A percentile compares a stretch with the other conserved stretches of the same genome.
phyloP scores from a whole-genome alignment of 1,140 invertebrate species.

The Arion vulgaris region DNA sequence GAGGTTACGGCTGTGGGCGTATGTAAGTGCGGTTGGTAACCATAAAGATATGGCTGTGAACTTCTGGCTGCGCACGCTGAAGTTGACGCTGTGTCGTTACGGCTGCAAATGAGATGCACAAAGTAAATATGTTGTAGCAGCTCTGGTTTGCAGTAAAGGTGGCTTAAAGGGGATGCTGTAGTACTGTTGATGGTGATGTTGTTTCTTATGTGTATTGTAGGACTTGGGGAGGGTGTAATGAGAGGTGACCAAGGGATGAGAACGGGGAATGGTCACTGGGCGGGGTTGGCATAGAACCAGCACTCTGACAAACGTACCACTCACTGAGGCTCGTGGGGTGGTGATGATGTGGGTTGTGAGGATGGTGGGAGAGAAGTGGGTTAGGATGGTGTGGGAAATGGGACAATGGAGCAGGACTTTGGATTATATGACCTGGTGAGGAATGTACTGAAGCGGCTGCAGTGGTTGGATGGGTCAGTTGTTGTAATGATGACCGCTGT shows the following conservation, averaged over 20 bases:
- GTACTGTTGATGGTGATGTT: background rate
- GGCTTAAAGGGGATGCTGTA: too few species aligned
- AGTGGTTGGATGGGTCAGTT: slow-evolving; percentile 35
- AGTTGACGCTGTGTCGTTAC: too few species aligned
- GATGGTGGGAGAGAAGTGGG: slow-evolving; percentile 32
- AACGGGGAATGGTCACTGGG: slow-evolving; percentile 77
- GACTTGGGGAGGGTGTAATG: slow-evolving; percentile 66
- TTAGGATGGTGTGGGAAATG: slow-evolving; percentile 30
- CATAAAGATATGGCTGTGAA: too few species aligned
- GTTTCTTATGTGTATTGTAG: slow-evolving; percentile 63
- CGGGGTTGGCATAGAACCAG: slow-evolving; percentile 74
- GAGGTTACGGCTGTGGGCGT: too few species aligned
- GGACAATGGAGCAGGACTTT: slow-evolving; percentile 29
- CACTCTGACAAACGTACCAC: slow-evolving; percentile 79
- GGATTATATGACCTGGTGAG: slow-evolving; percentile 16
- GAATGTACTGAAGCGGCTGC: slow-evolving; percentile 32
- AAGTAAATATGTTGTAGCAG: too few species aligned
- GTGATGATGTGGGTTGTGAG: slow-evolving; percentile 33
- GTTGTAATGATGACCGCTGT: background rate
- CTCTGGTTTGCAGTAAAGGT: too few species aligned
- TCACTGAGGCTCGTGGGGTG: slow-evolving; percentile 75
- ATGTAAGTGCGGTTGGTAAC: too few species aligned
- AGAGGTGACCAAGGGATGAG: slow-evolving; percentile 75
- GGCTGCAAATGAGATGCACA: too few species aligned
- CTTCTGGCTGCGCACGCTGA: too few species aligned